phyloP scores from a whole-genome alignment of 2,113 vertebrate genomes.

The Brachionichthys hirsutus region DNA sequence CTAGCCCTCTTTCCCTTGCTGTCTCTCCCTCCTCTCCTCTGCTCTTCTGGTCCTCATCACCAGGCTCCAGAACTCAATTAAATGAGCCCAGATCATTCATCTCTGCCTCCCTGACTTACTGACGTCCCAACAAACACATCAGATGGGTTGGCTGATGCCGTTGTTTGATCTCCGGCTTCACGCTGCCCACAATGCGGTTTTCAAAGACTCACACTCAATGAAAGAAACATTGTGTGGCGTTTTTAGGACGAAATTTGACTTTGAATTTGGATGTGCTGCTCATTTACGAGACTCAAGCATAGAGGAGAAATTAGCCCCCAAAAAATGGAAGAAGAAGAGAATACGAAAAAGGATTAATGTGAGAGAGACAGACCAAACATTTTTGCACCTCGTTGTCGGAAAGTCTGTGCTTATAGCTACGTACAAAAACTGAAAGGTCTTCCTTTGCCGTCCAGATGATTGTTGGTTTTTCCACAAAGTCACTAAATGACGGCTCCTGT shows the following conservation, averaged over 20 bases:
- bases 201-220: slow-evolving; percentile 16
- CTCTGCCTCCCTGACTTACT: slow-evolving; percentile 52
- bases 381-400: slow-evolving; percentile 56
- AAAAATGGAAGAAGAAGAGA: slow-evolving; percentile 3
- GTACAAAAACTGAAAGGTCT: slow-evolving; percentile 57
- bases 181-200: slow-evolving; percentile 25
- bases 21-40: slow-evolving; percentile 44
- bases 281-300: slow-evolving; percentile 2
- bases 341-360: slow-evolving; percentile 14
- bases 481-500: slow-evolving; percentile 26
- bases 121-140: slow-evolving; percentile 65
- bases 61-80: slow-evolving; percentile 68
- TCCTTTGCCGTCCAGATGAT: slow-evolving; percentile 48
- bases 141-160: slow-evolving; percentile 42
- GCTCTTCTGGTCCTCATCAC: slow-evolving; percentile 68
- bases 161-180: slow-evolving; percentile 46
- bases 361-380: slow-evolving; percentile 53
- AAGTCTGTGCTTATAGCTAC: slow-evolving; percentile 55
- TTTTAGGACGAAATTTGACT: slow-evolving; percentile 24
- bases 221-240: slow-evolving; percentile 21
- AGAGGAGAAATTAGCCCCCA: slow-evolving; percentile 13
- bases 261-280: slow-evolving; percentile 13
- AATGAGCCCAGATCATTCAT: slow-evolving; percentile 57
- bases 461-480: slow-evolving; percentile 62
- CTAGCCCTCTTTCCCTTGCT: slow-evolving; percentile 35